Base-by-base conservation (phyloP, 1,140 invertebrate genomes). In the Zaprionus ornatus region DNA sequence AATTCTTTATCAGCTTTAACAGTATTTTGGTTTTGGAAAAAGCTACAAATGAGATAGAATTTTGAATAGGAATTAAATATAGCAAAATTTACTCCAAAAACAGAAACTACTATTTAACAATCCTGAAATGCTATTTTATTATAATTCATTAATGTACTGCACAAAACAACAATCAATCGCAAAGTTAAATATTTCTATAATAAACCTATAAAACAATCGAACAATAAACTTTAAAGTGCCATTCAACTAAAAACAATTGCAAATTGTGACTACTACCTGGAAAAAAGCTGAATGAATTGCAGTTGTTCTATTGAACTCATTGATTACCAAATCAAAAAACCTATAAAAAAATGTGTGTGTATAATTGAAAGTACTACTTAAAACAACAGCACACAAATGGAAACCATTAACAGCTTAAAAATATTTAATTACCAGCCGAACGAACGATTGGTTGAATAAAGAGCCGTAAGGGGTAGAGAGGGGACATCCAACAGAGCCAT, bases 371-470 rank as follows among this genome's bases (percentile, higher is more conserved):
- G 42, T 70, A 75, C 73, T 75, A 75, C 73, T 75, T 64, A 64
- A 75, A 75, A 75, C 67, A 81, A 72, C 83, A 87, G 63, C 74
- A 70, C 37, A 80, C 77, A 88, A 87, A 84, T 87, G 83, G 61
- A 88, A 84, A 76, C 84, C 84, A 87, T 87, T 87, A 90, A 87
- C 84, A 87, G 84, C 84, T 87, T 87, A 87, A 87, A 87, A 90
- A 87, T 87, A 90, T 87, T 87, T 87, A 87, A 87, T 87, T 87
- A 87, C 84, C 75, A 65, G 45, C 25, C 60, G 37, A 57, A 32
- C 29, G 29, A 32, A 17, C 57, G 27, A 56, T 42, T 40, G 59
- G 21, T 19, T 32, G 45, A 25, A 29, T 63, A 42, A 29, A 6
- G 15, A 19, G 19, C 23, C 35, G 7, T 32, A 32, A 29, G 7